phyloP scores from a whole-genome alignment of 2,113 vertebrate species.

The Bubalus kerabau region DNA sequence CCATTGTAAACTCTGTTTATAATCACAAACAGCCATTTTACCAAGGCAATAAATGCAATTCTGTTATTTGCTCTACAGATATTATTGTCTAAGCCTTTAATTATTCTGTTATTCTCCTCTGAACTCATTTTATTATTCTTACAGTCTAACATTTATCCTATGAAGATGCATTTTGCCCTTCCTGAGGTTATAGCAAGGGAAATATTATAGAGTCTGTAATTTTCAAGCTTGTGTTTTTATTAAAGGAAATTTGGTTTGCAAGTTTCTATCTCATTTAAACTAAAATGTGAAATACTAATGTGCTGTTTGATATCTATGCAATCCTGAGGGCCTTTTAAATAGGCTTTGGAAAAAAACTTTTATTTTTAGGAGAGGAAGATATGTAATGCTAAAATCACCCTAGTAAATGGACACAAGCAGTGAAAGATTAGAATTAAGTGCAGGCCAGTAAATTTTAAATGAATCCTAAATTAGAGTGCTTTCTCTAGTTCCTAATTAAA shows the following conservation, averaged over 20 bases:
- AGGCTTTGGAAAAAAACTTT: not conserved
- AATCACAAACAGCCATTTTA: not conserved
- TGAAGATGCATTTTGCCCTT: not conserved
- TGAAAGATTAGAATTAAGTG: conserved; percentile 17
- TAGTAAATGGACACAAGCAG: not conserved
- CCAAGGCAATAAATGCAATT: not conserved
- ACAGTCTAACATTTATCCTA: not conserved
- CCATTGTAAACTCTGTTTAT: not conserved
- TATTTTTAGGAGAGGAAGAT: not conserved
- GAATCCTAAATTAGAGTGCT: conserved; percentile 41
- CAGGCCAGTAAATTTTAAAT: conserved; percentile 20
- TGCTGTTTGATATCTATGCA: not conserved
- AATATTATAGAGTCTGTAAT: not conserved
- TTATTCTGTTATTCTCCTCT: not conserved
- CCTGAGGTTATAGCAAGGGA: not conserved
- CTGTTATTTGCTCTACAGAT: not conserved
- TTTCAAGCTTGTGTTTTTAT: conserved; percentile 1
- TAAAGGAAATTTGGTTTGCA: not conserved
- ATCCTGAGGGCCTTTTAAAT: not conserved
- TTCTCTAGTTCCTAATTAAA: conserved; percentile 25
- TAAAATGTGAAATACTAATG: not conserved
- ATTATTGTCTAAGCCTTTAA: not conserved
- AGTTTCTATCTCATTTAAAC: conserved; percentile 18
- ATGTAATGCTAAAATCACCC: not conserved
- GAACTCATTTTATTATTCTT: not conserved